These are phyloP conservation scores for Phenganax subtilis DNA, from an alignment of 92 coral and sea anemone species.

Conservation along the genomic window DNA sequence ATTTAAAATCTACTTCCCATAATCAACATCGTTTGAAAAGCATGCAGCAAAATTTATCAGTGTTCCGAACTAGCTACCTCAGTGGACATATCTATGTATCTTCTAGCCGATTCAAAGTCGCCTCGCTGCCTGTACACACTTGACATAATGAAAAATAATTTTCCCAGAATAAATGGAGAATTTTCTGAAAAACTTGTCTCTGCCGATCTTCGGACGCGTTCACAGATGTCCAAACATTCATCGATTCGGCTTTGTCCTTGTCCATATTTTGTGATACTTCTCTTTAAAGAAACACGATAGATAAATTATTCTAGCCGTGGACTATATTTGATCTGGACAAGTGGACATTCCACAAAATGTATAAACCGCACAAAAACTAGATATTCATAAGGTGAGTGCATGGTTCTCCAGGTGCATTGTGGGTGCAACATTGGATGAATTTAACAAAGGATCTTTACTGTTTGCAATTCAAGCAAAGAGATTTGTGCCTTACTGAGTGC, in stretches of 20 bases:
- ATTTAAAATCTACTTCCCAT: too few relatives aligned
- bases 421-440: too few relatives aligned
- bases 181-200: conserved; percentile 39
- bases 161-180: conserved; percentile 46
- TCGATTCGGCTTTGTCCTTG: conserved; percentile 60
- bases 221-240: conserved; percentile 49
- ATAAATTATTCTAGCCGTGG: background rate
- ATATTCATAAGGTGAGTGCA: too few relatives aligned
- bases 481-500: too few relatives aligned
- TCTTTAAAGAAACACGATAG: conserved; percentile 31
- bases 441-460: too few relatives aligned
- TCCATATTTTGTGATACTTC: conserved; percentile 53
- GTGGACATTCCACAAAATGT: background rate
- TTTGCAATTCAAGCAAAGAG: too few relatives aligned
- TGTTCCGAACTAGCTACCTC: conserved; percentile 41
- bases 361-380: background rate
- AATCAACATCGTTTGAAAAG: too few relatives aligned
- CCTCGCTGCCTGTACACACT: conserved; percentile 54
- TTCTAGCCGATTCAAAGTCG: conserved; percentile 43
- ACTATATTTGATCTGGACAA: background rate
- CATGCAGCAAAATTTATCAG: background rate
- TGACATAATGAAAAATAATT: conserved; percentile 58
- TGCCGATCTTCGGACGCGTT: conserved; percentile 25
- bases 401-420: too few relatives aligned
- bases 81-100: conserved; percentile 53